A percentile compares a stretch with the other conserved stretches of the same genome.
Evolutionary conservation across 2,888 invertebrate genomes (phyloP).

Genomic region (Rhimphoctona megacephalus): DNA sequence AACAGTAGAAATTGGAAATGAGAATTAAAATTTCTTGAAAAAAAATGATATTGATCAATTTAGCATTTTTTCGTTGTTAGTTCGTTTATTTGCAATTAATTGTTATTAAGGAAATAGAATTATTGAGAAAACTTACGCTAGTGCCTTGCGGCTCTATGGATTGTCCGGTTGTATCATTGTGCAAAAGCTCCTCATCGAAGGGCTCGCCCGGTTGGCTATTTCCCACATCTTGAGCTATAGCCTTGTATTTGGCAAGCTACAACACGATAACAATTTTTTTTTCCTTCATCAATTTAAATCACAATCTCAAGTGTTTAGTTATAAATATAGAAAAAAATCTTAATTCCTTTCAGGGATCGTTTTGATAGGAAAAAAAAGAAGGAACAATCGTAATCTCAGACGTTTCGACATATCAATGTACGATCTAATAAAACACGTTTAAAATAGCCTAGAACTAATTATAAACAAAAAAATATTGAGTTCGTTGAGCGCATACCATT

Average conservation of each 20-base stretch:
- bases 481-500: slow-evolving; percentile 74
- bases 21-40: no score
- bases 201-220: slow-evolving; percentile 72
- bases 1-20: no score
- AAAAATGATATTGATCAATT: background rate
- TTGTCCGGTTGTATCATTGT: slow-evolving; percentile 73
- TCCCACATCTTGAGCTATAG: slow-evolving; percentile 66
- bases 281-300: background rate
- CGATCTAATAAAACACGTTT: slow-evolving; percentile 57
- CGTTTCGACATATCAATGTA: slow-evolving; percentile 26
- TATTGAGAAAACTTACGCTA: slow-evolving; percentile 72
- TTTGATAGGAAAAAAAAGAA: background rate
- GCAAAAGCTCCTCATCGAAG: slow-evolving; percentile 79
- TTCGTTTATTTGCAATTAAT: slow-evolving; percentile 1
- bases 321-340: background rate
- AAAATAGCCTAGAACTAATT: slow-evolving; percentile 70
- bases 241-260: slow-evolving; percentile 79
- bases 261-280: slow-evolving; percentile 37
- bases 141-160: slow-evolving; percentile 75
- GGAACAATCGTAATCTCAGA: background rate
- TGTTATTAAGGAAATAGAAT: background rate
- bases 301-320: background rate
- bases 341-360: background rate
- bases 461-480: slow-evolving; percentile 69
- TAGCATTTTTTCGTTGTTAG: background rate